Evolutionary conservation across 1,140 invertebrate genomes (phyloP).

Genomic region (Drosophila chauvacae): DNA sequence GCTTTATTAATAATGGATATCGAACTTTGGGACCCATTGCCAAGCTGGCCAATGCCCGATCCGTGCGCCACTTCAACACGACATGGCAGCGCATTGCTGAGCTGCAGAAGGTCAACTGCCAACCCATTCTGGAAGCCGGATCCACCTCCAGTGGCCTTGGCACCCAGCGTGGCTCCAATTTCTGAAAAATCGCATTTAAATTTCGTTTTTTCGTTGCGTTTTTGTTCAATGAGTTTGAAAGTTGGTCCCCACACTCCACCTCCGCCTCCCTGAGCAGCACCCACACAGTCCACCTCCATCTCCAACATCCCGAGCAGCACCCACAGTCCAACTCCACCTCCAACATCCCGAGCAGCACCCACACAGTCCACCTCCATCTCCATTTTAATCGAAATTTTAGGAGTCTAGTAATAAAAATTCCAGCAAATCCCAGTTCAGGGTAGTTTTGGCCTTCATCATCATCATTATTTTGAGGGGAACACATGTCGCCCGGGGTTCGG

Average conservation of each 20-base stretch:
- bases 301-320: not conserved
- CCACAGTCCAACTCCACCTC: not conserved
- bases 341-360: not conserved
- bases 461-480: slow-evolving; percentile 67
- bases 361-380: not conserved
- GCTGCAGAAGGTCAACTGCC: slow-evolving; percentile 65
- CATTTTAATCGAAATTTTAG: slow-evolving; percentile 31
- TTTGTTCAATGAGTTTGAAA: slow-evolving; percentile 17
- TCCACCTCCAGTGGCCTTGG: slow-evolving; percentile 27
- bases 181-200: not conserved
- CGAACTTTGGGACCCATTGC: slow-evolving; percentile 80
- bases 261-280: not conserved
- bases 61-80: slow-evolving; percentile 66
- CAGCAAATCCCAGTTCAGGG: slow-evolving; percentile 39
- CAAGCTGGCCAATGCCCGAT: slow-evolving; percentile 74
- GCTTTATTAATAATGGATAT: slow-evolving; percentile 72
- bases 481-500: slow-evolving; percentile 46
- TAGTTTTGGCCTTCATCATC: slow-evolving; percentile 44
- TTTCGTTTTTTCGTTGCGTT: slow-evolving; percentile 25
- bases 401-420: slow-evolving; percentile 48
- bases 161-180: slow-evolving; percentile 50
- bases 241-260: slow-evolving; percentile 2
- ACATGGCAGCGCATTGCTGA: slow-evolving; percentile 78
- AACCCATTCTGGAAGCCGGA: slow-evolving; percentile 41
- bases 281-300: not conserved